Evolutionary conservation across 2,113 vertebrate genomes (phyloP).

Genomic region (Centropus unirufus): DNA sequence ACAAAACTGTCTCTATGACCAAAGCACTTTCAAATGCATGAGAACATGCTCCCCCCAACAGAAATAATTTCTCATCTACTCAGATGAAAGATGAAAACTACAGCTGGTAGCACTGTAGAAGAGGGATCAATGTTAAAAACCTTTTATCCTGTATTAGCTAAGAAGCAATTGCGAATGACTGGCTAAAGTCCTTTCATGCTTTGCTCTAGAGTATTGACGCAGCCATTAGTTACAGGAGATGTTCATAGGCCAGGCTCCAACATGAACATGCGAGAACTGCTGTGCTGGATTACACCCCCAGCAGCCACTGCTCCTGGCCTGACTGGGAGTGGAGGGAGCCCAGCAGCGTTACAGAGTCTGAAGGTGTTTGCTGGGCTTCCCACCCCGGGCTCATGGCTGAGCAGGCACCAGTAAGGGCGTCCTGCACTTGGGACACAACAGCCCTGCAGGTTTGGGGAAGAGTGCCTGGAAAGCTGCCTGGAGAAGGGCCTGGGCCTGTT

Average conservation of each 20-base stretch:
- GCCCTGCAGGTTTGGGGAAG: too few species aligned
- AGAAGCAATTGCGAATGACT: constrained; percentile 18
- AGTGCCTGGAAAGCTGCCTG: too few species aligned
- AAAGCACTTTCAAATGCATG: neutral
- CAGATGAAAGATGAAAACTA: neutral
- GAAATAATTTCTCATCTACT: neutral
- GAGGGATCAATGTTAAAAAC: constrained; percentile 5
- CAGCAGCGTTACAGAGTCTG: neutral
- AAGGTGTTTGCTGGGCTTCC: neutral
- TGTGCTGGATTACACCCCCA: neutral
- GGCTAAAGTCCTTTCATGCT: constrained; percentile 1
- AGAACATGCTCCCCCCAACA: neutral
- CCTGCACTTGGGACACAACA: too few species aligned
- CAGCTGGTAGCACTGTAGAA: neutral
- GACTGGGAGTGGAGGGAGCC: neutral
- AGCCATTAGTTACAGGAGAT: neutral
- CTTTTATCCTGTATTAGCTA: neutral
- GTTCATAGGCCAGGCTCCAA: neutral
- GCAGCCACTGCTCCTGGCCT: neutral
- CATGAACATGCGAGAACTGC: neutral
- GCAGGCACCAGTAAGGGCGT: neutral
- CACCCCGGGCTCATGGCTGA: neutral
- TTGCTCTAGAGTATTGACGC: constrained; percentile 15
- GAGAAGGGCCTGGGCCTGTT: too few species aligned
- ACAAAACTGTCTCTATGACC: neutral